Base-by-base conservation (phyloP, 2,113 vertebrate genomes). In the Condylura cristata region DNA sequence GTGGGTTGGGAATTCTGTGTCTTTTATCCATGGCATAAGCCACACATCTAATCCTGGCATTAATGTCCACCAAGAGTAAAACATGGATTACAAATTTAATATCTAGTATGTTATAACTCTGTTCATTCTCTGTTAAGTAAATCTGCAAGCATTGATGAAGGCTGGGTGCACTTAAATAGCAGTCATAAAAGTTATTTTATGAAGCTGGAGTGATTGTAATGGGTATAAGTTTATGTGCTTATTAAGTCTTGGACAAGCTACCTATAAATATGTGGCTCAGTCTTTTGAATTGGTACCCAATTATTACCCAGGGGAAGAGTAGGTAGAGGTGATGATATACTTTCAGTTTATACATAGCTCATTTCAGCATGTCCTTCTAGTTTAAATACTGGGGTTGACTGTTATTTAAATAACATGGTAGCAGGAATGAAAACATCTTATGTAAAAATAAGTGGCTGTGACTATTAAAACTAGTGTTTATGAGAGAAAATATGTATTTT, bases 201-300 rank as follows among this genome's bases (percentile, higher is more conserved):
- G 34, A 93, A 34, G 28, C 26, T 79, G 14, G 66, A 81, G 48
- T 94, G 17, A 41, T 71, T 93, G 72, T 78, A 56, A 82, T 10
- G 75, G 76, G 24, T 76, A 37, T 76, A 72, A 79, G 24, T 92
- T 95, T 96, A 88, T 94, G 66, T 92, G 41, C 37, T 58, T 24
- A 72, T 96, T 92, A 96, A 87, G 44, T 93, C 34, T 39, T 92
- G 60, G 30, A 74, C n/a, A 71, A 96, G 4, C 11, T 6, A 3
- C 85, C 53, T 78, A 18, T 87, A 82, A 32, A 20, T 28, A 75
- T 24, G 37, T 46, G 78, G 70, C 28, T 68, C 41, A 92, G 44
- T 96, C 71, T 84, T 97, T 91, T 95, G 96, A 97, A 96, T 79
- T 86, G 80, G 9, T 34, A 89, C 1, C 20, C 68, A 96, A 89